These are phyloP conservation scores for Clangula hyemalis DNA, from an alignment of 2,797 vertebrate species.

Conservation along the genomic window DNA sequence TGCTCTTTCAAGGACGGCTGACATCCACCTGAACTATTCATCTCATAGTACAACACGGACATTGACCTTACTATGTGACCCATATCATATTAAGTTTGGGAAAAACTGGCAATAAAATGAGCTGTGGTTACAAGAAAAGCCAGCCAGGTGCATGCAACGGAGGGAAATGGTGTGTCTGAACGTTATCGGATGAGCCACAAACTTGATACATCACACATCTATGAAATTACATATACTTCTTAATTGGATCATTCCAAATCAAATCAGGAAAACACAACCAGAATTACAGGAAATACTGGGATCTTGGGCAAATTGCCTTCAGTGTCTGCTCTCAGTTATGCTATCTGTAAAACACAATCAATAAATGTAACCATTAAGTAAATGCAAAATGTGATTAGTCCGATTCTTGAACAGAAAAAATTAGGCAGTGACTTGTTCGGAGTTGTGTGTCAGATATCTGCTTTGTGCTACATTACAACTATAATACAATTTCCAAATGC, in stretches of 20 bases:
- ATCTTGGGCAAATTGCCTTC: slow-evolving; percentile 39
- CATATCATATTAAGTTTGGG: background rate
- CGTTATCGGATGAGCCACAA: background rate
- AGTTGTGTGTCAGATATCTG: background rate
- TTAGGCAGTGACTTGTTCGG: background rate
- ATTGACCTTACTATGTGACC: background rate
- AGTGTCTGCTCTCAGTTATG: slow-evolving; percentile 22
- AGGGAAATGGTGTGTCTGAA: background rate
- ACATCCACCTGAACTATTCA: background rate
- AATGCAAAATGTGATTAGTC: background rate
- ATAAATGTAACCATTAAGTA: slow-evolving; percentile 28
- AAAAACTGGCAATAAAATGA: background rate
- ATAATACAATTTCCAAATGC: background rate
- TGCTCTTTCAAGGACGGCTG: background rate
- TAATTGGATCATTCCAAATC: slow-evolving; percentile 58
- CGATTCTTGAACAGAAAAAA: background rate
- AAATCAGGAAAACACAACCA: slow-evolving; percentile 60
- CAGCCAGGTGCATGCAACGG: background rate
- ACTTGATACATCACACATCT: slow-evolving; percentile 45
- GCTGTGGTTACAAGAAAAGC: background rate
- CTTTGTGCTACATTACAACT: background rate
- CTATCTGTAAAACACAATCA: background rate
- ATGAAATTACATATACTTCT: slow-evolving; percentile 36
- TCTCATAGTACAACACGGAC: background rate
- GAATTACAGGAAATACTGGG: slow-evolving; percentile 59